These are phyloP conservation scores for Spilarctia lutea DNA, from an alignment of 2,888 invertebrate genomes.

Conservation along the genomic window DNA sequence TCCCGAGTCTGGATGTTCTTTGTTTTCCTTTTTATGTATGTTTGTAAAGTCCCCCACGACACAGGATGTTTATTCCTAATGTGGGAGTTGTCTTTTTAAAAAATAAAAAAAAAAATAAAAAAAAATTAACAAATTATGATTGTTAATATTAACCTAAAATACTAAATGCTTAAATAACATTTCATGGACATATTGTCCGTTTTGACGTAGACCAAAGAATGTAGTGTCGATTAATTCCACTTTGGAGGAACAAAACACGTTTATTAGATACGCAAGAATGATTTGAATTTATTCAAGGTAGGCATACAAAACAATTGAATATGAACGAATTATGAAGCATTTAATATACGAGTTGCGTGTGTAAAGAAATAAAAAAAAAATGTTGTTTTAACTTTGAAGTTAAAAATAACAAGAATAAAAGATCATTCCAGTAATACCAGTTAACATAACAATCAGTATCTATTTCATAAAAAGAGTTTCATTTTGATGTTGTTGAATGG, in stretches of 20 bases:
- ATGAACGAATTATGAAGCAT: neutral
- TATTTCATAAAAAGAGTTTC: neutral
- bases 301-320: neutral
- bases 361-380: neutral
- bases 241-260: neutral
- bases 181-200: neutral
- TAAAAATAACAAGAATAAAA: neutral
- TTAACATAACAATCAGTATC: neutral
- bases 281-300: conserved; percentile 11
- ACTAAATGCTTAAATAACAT: neutral
- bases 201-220: neutral
- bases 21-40: too few species aligned
- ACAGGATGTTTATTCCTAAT: too few species aligned
- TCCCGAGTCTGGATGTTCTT: too few species aligned
- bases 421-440: neutral
- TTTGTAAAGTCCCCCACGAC: too few species aligned
- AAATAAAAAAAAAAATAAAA: too few species aligned
- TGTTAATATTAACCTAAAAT: neutral
- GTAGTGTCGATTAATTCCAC: conserved; percentile 2
- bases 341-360: neutral
- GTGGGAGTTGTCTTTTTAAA: too few species aligned
- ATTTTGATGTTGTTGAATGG: neutral
- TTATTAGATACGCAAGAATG: conserved; percentile 16
- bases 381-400: neutral
- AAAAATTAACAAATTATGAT: neutral